phyloP scores from a whole-genome alignment of 2,888 invertebrate genomes.

The Erpobdella octoculata region DNA sequence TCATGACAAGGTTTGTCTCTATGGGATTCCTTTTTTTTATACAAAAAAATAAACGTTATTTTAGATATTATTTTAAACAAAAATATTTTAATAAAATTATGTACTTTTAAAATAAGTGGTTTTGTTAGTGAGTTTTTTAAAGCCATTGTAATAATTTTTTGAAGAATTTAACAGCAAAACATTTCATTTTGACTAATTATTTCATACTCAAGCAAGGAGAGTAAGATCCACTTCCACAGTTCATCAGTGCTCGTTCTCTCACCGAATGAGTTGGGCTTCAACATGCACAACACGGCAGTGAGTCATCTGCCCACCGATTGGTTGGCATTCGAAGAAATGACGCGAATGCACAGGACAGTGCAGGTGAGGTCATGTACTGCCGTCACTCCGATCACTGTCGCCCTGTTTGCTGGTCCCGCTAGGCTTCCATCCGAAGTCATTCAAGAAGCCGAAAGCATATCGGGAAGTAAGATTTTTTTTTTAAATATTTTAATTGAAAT shows the following conservation, averaged over 20 bases:
- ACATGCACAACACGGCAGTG: slow-evolving; percentile 25
- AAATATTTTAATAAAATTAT: too few relatives aligned
- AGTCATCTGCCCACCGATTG: slow-evolving; percentile 66
- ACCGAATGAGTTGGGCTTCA: slow-evolving; percentile 37
- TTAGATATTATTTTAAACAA: too few relatives aligned
- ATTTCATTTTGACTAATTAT: too few relatives aligned
- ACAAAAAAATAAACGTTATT: too few relatives aligned
- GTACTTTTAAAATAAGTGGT: too few relatives aligned
- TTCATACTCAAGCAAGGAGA: slow-evolving; percentile 63
- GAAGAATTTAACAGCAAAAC: too few relatives aligned
- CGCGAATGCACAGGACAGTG: slow-evolving; percentile 60
- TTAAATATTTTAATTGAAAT: too few relatives aligned
- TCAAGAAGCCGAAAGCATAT: slow-evolving; percentile 42
- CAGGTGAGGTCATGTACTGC: slow-evolving; percentile 65
- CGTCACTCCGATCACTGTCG: slow-evolving; percentile 72
- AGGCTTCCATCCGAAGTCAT: slow-evolving; percentile 56
- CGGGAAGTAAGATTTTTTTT: background rate
- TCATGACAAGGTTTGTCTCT: slow-evolving; percentile 33
- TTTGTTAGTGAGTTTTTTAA: background rate
- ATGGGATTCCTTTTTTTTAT: too few relatives aligned
- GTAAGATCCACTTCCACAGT: slow-evolving; percentile 61
- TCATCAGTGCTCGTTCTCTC: slow-evolving; percentile 58
- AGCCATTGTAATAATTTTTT: too few relatives aligned
- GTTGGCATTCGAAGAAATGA: slow-evolving; percentile 79
- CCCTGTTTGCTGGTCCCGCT: slow-evolving; percentile 67